These are phyloP conservation scores for Acanthiza pusilla DNA, from an alignment of 2,797 vertebrate genomes.

Conservation along the genomic window DNA sequence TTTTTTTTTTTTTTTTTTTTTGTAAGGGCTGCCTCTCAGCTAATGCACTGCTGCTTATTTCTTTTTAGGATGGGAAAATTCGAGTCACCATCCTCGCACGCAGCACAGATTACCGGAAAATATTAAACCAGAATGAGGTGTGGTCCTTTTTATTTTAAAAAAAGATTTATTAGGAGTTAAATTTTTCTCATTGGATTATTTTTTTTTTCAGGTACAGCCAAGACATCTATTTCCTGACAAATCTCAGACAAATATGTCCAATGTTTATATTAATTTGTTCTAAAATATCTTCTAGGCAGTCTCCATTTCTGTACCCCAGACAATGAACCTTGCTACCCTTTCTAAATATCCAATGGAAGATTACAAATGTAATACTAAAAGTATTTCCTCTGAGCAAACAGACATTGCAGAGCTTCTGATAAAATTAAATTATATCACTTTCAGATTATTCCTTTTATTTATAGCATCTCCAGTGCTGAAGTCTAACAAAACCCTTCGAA, in stretches of 20 bases:
- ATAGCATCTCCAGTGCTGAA: neutral
- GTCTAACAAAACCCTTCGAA: neutral
- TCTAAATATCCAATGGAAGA: neutral
- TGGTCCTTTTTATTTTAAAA: conserved; percentile 36
- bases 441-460: neutral
- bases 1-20: neutral
- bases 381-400: conserved; percentile 30
- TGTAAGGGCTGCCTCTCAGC: neutral
- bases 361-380: conserved; percentile 23
- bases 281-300: neutral
- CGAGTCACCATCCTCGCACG: conserved; percentile 92
- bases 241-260: neutral
- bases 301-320: neutral
- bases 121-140: conserved; percentile 94
- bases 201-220: neutral
- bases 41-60: neutral
- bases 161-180: neutral
- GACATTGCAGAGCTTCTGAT: neutral
- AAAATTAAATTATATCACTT: neutral
- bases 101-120: conserved; percentile 92
- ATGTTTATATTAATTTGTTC: neutral
- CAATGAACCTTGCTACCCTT: neutral
- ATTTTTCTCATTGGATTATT: neutral
- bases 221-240: neutral
- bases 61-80: conserved; percentile 85